Base-by-base conservation (phyloP, 1,140 invertebrate species). In the Brevipalpus yothersi region DNA sequence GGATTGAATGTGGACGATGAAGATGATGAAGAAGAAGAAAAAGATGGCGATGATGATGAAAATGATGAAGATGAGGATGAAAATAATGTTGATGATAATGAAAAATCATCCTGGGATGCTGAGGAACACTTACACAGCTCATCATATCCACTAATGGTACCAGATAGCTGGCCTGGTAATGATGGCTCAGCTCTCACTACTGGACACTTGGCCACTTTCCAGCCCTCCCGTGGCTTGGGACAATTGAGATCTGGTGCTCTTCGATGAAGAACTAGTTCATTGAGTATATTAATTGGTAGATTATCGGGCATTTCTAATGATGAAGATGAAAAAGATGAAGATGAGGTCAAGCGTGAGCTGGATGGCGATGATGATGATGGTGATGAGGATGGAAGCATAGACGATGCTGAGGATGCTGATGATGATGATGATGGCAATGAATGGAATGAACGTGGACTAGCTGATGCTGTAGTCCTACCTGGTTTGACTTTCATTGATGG, bases 151-250 rank as follows among this genome's bases (percentile, higher is more conserved):
- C 21, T 40, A 31, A 39, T 55, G 8, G 13, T 15, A 11, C 9
- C 21, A 55, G 39, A 31, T 55, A 55, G n/a, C 8, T 10, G 39
- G 7, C 12, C 11, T 31, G 53, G 53, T 9, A 55, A 21, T 55
- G 11, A 31, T 19, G 53, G 21, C n/a, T 42, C 23, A 41, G n/a
- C 43, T 39, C 45, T n/a, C 19, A 58, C 19, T 9, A 58, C 19
- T 31, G 58, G 58, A 58, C 58, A 58, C 41, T 58, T 58, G 21
- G 58, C 13, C 41, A 58, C 58, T 40, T 51, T 58, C 58, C 58
- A 58, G 17, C 58, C 58, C 1, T 58, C 15, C 21, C 58, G 9
- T 12, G 58, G 58, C 39, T 58, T 41, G 15, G 43, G 19, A 53
- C 58, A 58, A 17, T 19, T 51, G 11, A 43, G 23, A 15, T 57